Evolutionary conservation across 2,888 invertebrate species (phyloP).

Genomic region (Alitta virens): DNA sequence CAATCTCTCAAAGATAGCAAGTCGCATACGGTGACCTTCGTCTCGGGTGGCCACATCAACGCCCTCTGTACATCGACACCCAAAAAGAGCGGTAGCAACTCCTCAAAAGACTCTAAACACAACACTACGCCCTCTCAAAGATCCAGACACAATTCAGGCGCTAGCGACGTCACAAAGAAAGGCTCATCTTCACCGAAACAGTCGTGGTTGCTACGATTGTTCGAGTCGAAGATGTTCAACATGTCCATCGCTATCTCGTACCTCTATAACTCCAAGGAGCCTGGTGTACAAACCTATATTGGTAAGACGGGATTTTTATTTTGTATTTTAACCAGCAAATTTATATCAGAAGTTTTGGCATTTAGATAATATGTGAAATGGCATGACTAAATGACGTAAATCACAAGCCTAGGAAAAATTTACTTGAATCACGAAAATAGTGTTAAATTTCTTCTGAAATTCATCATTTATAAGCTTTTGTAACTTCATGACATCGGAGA

Average conservation of each 20-base stretch:
- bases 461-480: no score
- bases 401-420: no score
- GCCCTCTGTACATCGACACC: background rate
- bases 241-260: conserved; percentile 98
- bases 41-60: no score
- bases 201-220: conserved; percentile 75
- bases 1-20: background rate
- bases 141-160: background rate
- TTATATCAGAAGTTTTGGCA: no score
- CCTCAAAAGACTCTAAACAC: background rate
- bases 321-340: no score
- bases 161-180: background rate
- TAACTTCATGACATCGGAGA: no score
- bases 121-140: background rate
- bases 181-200: conserved; percentile 24
- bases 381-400: no score
- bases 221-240: conserved; percentile 96
- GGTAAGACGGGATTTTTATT: conserved; percentile 66
- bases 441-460: no score
- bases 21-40: no score
- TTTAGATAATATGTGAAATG: no score
- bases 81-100: background rate
- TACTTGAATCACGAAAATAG: no score
- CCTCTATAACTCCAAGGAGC: conserved; percentile 96
- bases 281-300: conserved; percentile 94